Evolutionary conservation across 2,888 invertebrate species (phyloP).

Genomic region (Drosophila fungiperda): DNA sequence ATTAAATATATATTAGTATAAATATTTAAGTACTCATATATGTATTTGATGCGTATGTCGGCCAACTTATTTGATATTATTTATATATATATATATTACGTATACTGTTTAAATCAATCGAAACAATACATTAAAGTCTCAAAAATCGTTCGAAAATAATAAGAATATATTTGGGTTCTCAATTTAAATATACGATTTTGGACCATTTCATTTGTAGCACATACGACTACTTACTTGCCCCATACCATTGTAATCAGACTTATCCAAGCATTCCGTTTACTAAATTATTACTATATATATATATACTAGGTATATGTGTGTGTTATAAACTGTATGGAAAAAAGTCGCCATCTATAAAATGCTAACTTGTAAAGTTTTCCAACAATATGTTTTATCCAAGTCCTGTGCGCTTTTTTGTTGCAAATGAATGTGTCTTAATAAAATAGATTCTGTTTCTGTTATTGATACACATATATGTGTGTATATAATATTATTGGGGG

Average conservation of each 20-base stretch:
- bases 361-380: slow-evolving; percentile 74
- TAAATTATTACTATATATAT: slow-evolving; percentile 40
- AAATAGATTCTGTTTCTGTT: slow-evolving; percentile 57
- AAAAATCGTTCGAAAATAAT: slow-evolving; percentile 4
- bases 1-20: slow-evolving; percentile 2
- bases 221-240: slow-evolving; percentile 17
- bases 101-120: slow-evolving; percentile 16
- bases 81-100: slow-evolving; percentile 15
- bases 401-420: slow-evolving; percentile 67
- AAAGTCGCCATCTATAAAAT: slow-evolving; percentile 77
- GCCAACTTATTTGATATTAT: slow-evolving; percentile 12
- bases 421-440: slow-evolving; percentile 63
- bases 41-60: slow-evolving; percentile 5
- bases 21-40: slow-evolving; percentile 4
- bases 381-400: slow-evolving; percentile 57
- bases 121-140: slow-evolving; percentile 25
- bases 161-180: slow-evolving; percentile 15
- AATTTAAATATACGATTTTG: slow-evolving; percentile 53
- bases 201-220: slow-evolving; percentile 72
- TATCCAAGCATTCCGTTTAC: slow-evolving; percentile 59
- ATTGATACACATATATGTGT: slow-evolving; percentile 45
- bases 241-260: slow-evolving; percentile 63
- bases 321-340: slow-evolving; percentile 61
- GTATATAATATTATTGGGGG: slow-evolving; percentile 48
- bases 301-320: slow-evolving; percentile 6